Conservation (phyloP, 2,113 vertebrate species). For the Hemibagrus wyckioides region DNA sequence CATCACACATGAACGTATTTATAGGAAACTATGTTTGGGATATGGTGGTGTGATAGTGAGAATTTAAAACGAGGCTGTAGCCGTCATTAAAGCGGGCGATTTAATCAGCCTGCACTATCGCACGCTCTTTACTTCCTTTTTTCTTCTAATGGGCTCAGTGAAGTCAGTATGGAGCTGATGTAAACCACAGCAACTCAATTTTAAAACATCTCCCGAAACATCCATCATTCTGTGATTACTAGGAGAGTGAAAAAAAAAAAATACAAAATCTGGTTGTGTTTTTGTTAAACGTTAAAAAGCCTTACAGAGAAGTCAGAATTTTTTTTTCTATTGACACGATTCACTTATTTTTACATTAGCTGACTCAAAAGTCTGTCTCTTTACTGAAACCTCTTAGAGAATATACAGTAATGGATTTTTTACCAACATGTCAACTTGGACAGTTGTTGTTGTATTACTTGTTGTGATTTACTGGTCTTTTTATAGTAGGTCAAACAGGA, state of each 20-base stretch:
- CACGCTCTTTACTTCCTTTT: neutral
- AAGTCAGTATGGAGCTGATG: constrained; percentile 15
- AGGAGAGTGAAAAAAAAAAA: neutral
- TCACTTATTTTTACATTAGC: neutral
- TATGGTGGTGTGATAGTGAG: neutral
- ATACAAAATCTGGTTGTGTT: neutral
- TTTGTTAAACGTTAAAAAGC: neutral
- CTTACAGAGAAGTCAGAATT: neutral
- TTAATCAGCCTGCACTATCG: neutral
- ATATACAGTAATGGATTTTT: neutral
- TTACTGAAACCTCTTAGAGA: neutral
- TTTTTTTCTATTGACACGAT: neutral
- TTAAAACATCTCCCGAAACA: neutral
- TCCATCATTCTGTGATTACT: neutral
- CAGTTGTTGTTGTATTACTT: neutral
- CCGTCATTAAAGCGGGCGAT: neutral
- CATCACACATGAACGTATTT: neutral
- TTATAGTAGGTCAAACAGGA: neutral
- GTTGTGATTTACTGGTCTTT: neutral
- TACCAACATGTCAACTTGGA: neutral
- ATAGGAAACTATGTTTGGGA: neutral
- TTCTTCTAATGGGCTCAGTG: neutral
- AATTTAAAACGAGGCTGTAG: neutral
- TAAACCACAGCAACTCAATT: constrained; percentile 20
- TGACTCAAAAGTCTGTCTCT: neutral